Percentiles rank a stretch among this genome's conserved stretches.
These are phyloP conservation scores for Osmoderma eremita DNA, from an alignment of 2,888 invertebrate species.

Conservation along the genomic window DNA sequence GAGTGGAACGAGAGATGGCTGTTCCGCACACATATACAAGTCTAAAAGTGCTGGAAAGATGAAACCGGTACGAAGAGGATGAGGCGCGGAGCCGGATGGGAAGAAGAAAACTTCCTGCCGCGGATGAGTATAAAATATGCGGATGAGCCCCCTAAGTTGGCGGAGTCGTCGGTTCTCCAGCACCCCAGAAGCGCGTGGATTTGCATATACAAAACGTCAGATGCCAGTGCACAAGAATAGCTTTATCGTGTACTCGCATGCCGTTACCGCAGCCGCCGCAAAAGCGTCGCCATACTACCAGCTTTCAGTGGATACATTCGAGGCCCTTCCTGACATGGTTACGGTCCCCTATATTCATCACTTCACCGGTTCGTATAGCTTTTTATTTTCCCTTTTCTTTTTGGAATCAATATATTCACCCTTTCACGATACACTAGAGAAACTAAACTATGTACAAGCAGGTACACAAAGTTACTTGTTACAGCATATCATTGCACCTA, in stretches of 20 bases:
- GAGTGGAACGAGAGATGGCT: conserved; percentile 21
- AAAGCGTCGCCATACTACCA: conserved; percentile 24
- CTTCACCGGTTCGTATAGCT: conserved; percentile 22
- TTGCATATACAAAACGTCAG: conserved; percentile 54
- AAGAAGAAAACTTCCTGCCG: conserved; percentile 49
- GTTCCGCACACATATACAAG: neutral
- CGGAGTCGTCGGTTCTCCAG: conserved; percentile 44
- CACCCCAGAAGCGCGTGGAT: conserved; percentile 49
- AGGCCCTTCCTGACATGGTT: neutral
- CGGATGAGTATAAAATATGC: conserved; percentile 51
- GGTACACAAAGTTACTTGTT: no score
- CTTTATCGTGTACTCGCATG: conserved; percentile 51
- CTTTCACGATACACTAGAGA: conserved; percentile 28
- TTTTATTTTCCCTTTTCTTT: conserved; percentile 5
- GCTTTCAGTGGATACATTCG: neutral
- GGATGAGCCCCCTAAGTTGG: conserved; percentile 49
- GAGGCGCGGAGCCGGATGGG: neutral
- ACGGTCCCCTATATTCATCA: conserved; percentile 28
- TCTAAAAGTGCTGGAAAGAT: conserved; percentile 34
- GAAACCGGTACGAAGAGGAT: conserved; percentile 22
- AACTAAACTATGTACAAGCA: no score
- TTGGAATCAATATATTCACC: conserved; percentile 43
- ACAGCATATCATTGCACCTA: no score
- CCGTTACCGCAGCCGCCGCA: conserved; percentile 44
- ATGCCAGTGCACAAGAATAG: conserved; percentile 50